A percentile compares a stretch with the other conserved stretches of the same genome.
Evolutionary conservation across 2,797 vertebrate species (phyloP).

Genomic region (Darevskia mixta): DNA sequence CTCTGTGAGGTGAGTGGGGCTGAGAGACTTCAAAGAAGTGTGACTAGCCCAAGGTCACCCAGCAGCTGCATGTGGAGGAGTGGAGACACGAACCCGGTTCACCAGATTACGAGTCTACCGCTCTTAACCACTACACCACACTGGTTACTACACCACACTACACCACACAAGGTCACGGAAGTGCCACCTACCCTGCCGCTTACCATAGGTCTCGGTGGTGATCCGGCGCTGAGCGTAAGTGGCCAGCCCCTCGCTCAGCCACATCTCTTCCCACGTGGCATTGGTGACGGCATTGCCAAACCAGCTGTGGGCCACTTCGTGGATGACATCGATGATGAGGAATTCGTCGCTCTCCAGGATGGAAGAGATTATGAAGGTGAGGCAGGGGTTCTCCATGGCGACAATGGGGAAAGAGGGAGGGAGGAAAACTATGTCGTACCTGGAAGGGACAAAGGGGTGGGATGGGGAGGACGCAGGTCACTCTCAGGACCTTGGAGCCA

Average conservation of each 20-base stretch:
- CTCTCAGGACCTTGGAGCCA: not conserved
- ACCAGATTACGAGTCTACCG: too few species aligned
- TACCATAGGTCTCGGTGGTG: constrained; percentile 92
- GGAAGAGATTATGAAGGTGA: constrained; percentile 97
- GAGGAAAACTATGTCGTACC: constrained; percentile 97
- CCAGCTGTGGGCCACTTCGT: constrained; percentile 97
- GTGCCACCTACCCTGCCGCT: fast-evolving
- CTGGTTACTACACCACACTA: too few species aligned
- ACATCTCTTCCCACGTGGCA: constrained; percentile 98
- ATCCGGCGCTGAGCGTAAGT: constrained; percentile 97
- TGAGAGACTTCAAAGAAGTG: too few species aligned
- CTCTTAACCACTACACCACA: too few species aligned
- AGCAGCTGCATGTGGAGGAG: too few species aligned
- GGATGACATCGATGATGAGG: constrained; percentile 93
- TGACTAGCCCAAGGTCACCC: too few species aligned
- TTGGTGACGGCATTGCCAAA: constrained; percentile 97
- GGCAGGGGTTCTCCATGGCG: constrained; percentile 98
- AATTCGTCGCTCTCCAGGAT: constrained; percentile 97
- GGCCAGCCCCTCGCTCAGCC: constrained; percentile 95
- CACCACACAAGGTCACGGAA: not conserved
- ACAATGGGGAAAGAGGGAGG: constrained; percentile 97
- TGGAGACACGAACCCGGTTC: too few species aligned
- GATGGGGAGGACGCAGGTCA: not conserved
- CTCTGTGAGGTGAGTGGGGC: too few species aligned
- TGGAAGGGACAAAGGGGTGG: constrained; percentile 60